These are phyloP conservation scores for Ochropleura plecta DNA, from an alignment of 2,888 invertebrate genomes.

Conservation along the genomic window DNA sequence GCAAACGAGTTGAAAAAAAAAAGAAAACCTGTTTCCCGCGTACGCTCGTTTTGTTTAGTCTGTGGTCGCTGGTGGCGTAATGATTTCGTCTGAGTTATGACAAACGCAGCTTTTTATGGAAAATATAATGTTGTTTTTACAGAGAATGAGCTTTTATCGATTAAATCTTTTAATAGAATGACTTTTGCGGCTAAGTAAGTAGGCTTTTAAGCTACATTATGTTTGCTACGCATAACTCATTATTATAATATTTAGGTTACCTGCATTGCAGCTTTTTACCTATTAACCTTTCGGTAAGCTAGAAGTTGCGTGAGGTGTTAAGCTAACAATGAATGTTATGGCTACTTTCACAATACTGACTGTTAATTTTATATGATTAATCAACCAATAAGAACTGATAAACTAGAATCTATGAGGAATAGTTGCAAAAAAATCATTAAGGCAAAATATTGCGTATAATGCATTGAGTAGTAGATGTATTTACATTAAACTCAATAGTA, in stretches of 20 bases:
- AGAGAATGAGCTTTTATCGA: constrained; percentile 38
- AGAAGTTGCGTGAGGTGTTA: neutral
- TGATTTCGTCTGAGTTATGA: constrained; percentile 73
- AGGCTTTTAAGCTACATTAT: neutral
- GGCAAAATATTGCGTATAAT: neutral
- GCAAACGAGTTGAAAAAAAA: constrained; percentile 81
- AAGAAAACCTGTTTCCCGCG: constrained; percentile 78
- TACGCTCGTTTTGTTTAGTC: constrained; percentile 79
- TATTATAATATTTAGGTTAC: neutral
- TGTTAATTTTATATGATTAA: neutral
- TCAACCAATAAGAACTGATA: neutral
- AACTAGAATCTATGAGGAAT: constrained; percentile 21
- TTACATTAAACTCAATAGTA: no score
- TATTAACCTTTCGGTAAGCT: neutral
- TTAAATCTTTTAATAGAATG: constrained; percentile 41
- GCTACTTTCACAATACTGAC: neutral
- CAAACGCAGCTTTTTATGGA: constrained; percentile 53
- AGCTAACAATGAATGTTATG: neutral
- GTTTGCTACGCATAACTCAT: neutral
- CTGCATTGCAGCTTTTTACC: constrained; percentile 24
- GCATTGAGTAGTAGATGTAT: no score
- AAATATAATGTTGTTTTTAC: constrained; percentile 27
- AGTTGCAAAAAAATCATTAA: neutral
- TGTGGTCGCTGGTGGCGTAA: constrained; percentile 69
- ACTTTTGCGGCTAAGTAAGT: constrained; percentile 12